These are phyloP conservation scores for Melanchra persicariae DNA, from an alignment of 2,888 invertebrate species.

Conservation along the genomic window DNA sequence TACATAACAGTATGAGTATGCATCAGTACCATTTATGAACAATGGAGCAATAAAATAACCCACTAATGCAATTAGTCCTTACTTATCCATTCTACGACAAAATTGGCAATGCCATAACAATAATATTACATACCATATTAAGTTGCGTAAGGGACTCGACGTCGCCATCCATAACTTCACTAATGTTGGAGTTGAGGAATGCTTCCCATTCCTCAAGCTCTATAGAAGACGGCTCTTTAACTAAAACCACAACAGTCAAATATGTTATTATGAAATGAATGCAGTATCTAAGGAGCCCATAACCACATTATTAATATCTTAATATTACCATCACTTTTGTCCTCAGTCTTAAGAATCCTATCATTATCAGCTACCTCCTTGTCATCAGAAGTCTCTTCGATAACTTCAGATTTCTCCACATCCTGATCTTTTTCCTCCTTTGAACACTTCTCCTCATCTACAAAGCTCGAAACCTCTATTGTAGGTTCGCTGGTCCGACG, in stretches of 20 bases:
- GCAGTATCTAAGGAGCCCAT: neutral
- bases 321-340: conserved; percentile 80
- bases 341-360: conserved; percentile 76
- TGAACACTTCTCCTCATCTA: conserved; percentile 78
- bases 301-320: neutral
- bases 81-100: neutral
- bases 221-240: conserved; percentile 92
- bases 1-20: neutral
- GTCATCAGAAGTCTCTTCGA: conserved; percentile 84
- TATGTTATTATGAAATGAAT: neutral
- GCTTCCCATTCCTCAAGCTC: conserved; percentile 97
- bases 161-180: conserved; percentile 95
- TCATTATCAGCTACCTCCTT: conserved; percentile 87
- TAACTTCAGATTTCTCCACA: conserved; percentile 85
- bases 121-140: conserved; percentile 89
- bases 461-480: conserved; percentile 78
- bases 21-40: neutral
- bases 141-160: conserved; percentile 93
- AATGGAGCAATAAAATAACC: conserved; percentile 25
- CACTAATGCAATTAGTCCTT: neutral
- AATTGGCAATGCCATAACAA: neutral
- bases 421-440: conserved; percentile 87
- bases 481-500: conserved; percentile 87
- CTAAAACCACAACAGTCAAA: conserved; percentile 69
- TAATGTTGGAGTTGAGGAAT: conserved; percentile 95